Conservation (phyloP, 2,113 vertebrate species). For the Plectropomus leopardus region DNA sequence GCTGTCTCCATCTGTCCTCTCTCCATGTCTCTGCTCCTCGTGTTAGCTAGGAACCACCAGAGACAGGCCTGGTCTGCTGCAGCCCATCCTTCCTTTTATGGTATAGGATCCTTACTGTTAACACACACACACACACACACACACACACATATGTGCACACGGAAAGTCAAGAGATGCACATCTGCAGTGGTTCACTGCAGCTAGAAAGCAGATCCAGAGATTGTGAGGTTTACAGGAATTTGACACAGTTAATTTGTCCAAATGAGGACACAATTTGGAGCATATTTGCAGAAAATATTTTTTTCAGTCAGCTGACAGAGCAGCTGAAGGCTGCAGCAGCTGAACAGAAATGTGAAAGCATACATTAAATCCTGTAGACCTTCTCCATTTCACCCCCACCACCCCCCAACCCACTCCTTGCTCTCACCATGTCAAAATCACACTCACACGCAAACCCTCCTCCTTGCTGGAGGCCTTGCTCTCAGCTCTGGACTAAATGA, state of each 20-base stretch:
- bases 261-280: constrained; percentile 10
- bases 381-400: not conserved
- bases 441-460: constrained; percentile 65
- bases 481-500: constrained; percentile 80
- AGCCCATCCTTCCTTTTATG: constrained; percentile 79
- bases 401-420: no score
- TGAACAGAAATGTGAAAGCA: constrained; percentile 21
- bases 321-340: constrained; percentile 11
- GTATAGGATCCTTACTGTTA: constrained; percentile 61
- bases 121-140: constrained; percentile 27
- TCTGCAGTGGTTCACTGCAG: constrained; percentile 65
- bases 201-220: constrained; percentile 4
- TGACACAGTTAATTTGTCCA: constrained; percentile 24
- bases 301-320: constrained; percentile 10
- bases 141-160: constrained; percentile 28
- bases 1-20: constrained; percentile 60
- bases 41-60: constrained; percentile 70
- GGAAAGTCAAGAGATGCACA: constrained; percentile 49
- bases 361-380: constrained; percentile 4
- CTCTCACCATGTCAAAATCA: constrained; percentile 54
- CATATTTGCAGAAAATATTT: constrained; percentile 6
- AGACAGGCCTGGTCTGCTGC: constrained; percentile 64
- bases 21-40: constrained; percentile 44
- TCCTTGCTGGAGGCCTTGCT: constrained; percentile 73
- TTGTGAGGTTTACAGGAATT: constrained; percentile 29